These are phyloP conservation scores for Micrastur ruficollis DNA, from an alignment of 2,797 vertebrate species.

Conservation along the genomic window DNA sequence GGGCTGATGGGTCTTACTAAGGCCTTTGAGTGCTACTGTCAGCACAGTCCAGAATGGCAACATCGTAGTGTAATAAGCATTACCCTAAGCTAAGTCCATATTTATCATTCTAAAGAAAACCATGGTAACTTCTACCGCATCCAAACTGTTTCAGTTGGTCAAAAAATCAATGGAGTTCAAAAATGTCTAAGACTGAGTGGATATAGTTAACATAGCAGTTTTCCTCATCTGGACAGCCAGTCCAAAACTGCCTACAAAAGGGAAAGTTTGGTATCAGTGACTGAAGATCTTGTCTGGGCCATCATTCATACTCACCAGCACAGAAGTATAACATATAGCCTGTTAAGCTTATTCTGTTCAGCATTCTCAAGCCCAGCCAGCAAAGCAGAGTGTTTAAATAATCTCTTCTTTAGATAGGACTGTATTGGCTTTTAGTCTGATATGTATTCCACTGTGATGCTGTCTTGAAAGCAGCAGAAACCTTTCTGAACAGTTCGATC, in stretches of 20 bases:
- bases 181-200: background rate
- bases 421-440: background rate
- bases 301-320: background rate
- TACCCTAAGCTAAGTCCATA: background rate
- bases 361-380: background rate
- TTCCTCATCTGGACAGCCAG: background rate
- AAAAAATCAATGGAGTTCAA: background rate
- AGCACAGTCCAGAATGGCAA: background rate
- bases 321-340: background rate
- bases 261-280: background rate
- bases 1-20: background rate
- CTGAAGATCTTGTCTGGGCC: background rate
- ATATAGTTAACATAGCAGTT: background rate
- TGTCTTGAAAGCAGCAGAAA: background rate
- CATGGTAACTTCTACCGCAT: accelerated
- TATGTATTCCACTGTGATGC: background rate
- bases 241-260: background rate
- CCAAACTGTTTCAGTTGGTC: background rate
- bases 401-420: background rate
- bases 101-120: background rate
- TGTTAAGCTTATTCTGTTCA: background rate
- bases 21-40: background rate
- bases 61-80: background rate
- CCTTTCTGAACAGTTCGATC: background rate
- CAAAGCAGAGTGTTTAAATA: background rate